phyloP scores from a whole-genome alignment of 2,797 vertebrate species.

The Rhinella marina region DNA sequence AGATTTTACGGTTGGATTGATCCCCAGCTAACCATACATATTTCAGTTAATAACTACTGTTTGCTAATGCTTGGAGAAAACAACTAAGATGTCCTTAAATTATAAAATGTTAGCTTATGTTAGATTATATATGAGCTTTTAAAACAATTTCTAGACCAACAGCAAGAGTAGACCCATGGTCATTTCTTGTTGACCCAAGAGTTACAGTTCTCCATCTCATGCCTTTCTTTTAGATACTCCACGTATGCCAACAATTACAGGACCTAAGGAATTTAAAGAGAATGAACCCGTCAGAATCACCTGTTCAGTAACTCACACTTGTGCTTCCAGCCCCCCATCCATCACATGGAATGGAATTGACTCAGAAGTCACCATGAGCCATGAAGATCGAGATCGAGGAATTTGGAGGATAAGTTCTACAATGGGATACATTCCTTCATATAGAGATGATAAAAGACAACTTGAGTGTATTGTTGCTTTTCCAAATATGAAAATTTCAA shows the following conservation, averaged over 20 bases:
- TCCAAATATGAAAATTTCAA: not conserved
- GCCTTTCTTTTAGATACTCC: not conserved
- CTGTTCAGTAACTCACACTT: conserved; percentile 37
- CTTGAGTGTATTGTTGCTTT: not conserved
- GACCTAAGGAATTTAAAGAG: not conserved
- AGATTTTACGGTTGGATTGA: no score
- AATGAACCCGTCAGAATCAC: not conserved
- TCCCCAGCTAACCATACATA: no score
- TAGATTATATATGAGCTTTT: no score
- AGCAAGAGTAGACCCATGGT: not conserved
- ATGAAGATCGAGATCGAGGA: not conserved
- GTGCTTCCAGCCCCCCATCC: conserved; percentile 9
- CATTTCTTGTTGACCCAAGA: not conserved
- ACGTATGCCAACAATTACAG: not conserved
- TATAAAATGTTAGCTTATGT: no score
- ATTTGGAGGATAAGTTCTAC: not conserved
- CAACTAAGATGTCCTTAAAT: no score
- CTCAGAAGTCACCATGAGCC: not conserved
- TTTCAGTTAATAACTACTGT: no score
- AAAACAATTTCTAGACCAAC: no score
- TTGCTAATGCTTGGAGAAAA: no score
- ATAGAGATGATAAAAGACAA: not conserved
- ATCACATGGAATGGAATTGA: conserved; percentile 26
- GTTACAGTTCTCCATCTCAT: not conserved
- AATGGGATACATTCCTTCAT: not conserved